Evolutionary conservation across 2,797 vertebrate genomes (phyloP).

Genomic region (Rachycentron canadum): DNA sequence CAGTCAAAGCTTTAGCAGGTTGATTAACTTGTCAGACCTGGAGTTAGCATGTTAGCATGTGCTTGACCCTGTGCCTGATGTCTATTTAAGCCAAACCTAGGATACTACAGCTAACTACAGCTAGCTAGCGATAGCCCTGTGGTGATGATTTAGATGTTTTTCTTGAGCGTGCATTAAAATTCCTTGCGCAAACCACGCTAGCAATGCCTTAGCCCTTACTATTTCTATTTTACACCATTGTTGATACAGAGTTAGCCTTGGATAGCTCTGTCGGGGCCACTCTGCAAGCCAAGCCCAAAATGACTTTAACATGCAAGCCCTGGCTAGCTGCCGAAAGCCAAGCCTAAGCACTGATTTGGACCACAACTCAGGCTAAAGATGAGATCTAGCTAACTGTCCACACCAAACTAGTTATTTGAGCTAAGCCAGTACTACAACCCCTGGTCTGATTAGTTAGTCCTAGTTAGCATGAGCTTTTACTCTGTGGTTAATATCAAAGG

Average conservation of each 20-base stretch:
- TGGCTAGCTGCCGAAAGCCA: too few species aligned
- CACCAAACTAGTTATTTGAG: too few species aligned
- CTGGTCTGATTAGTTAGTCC: too few species aligned
- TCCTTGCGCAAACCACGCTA: neutral
- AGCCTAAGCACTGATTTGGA: too few species aligned
- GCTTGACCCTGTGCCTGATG: neutral
- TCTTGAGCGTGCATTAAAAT: neutral
- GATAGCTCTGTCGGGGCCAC: slow-evolving; percentile 12
- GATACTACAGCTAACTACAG: slow-evolving; percentile 3
- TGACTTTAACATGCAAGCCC: neutral
- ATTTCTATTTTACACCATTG: neutral
- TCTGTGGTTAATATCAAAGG: too few species aligned
- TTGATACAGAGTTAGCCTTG: slow-evolving; percentile 1
- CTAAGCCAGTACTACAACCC: too few species aligned
- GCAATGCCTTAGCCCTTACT: neutral
- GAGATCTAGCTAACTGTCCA: too few species aligned
- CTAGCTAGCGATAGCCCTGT: slow-evolving; percentile 4
- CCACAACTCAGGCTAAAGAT: slow-evolving; percentile 22
- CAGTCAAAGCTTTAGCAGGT: neutral
- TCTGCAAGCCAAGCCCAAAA: neutral
- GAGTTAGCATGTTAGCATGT: slow-evolving; percentile 7
- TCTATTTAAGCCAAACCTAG: neutral
- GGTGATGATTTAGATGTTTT: neutral
- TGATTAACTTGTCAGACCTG: neutral
- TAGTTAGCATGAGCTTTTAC: too few species aligned